Evolutionary conservation across 64 coral and sea anemone genomes (phyloP).

Genomic region (Montipora capricornis): DNA sequence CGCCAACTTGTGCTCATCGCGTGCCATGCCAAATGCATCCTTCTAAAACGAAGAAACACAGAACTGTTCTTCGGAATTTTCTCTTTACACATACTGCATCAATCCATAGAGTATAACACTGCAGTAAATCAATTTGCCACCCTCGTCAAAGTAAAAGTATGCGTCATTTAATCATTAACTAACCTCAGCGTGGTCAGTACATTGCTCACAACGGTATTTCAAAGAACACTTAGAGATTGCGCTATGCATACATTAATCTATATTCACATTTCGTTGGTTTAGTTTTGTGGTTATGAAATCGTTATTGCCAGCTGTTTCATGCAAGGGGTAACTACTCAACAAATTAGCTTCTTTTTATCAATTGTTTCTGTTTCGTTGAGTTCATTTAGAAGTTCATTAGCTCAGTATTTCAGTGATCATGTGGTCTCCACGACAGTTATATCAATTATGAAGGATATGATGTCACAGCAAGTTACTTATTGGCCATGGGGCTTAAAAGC

Average conservation of each 20-base stretch:
- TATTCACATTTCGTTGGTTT: background rate
- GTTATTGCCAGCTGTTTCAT: background rate
- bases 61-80: background rate
- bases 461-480: slow-evolving; percentile 33
- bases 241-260: slow-evolving; percentile 51
- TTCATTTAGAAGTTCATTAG: slow-evolving; percentile 29
- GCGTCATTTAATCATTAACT: background rate
- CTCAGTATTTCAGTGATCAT: background rate
- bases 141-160: too few species aligned
- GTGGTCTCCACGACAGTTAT: slow-evolving; percentile 3
- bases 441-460: slow-evolving; percentile 37
- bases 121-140: too few species aligned
- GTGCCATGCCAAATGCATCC: background rate
- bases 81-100: too few species aligned
- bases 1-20: slow-evolving; percentile 10
- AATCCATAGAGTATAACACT: too few species aligned
- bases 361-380: background rate
- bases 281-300: background rate
- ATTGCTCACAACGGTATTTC: slow-evolving; percentile 19
- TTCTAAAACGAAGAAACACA: background rate
- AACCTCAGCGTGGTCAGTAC: background rate
- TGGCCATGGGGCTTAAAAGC: background rate
- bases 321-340: background rate
- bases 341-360: slow-evolving; percentile 22
- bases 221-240: slow-evolving; percentile 33